phyloP scores from a whole-genome alignment of 1,140 invertebrate genomes.

The Leucophenga varia region DNA sequence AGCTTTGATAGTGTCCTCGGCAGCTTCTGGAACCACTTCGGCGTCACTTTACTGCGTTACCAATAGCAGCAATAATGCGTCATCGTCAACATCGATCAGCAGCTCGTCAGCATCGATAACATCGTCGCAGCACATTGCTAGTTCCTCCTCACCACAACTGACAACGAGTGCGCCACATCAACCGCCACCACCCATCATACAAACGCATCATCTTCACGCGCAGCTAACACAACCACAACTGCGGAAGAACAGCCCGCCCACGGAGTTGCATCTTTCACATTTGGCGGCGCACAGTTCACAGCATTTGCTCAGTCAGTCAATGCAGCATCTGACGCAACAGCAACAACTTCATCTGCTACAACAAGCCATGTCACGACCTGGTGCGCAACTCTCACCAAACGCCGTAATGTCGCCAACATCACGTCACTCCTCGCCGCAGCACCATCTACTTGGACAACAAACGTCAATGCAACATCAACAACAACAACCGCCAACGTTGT shows the following conservation, averaged over 20 bases:
- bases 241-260: slow-evolving; percentile 47
- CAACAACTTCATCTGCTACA: slow-evolving; percentile 46
- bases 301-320: slow-evolving; percentile 48
- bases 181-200: slow-evolving; percentile 39
- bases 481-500: slow-evolving; percentile 59
- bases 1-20: slow-evolving; percentile 17
- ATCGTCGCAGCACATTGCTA: slow-evolving; percentile 36
- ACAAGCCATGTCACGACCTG: slow-evolving; percentile 57
- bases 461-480: slow-evolving; percentile 45
- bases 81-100: slow-evolving; percentile 38
- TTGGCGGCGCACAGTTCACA: slow-evolving; percentile 31
- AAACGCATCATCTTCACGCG: slow-evolving; percentile 50
- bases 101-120: slow-evolving; percentile 39
- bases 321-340: slow-evolving; percentile 49
- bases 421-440: slow-evolving; percentile 54
- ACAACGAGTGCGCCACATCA: slow-evolving; percentile 20
- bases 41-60: slow-evolving; percentile 50
- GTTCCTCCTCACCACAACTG: slow-evolving; percentile 24
- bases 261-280: slow-evolving; percentile 44
- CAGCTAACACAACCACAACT: slow-evolving; percentile 48
- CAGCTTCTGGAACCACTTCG: slow-evolving; percentile 31
- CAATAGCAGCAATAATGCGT: slow-evolving; percentile 40
- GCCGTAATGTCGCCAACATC: slow-evolving; percentile 56
- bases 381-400: slow-evolving; percentile 51
- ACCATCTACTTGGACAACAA: slow-evolving; percentile 53